Base-by-base conservation (phyloP, 2,888 invertebrate species). In the Lordiphosa andalusiaca region DNA sequence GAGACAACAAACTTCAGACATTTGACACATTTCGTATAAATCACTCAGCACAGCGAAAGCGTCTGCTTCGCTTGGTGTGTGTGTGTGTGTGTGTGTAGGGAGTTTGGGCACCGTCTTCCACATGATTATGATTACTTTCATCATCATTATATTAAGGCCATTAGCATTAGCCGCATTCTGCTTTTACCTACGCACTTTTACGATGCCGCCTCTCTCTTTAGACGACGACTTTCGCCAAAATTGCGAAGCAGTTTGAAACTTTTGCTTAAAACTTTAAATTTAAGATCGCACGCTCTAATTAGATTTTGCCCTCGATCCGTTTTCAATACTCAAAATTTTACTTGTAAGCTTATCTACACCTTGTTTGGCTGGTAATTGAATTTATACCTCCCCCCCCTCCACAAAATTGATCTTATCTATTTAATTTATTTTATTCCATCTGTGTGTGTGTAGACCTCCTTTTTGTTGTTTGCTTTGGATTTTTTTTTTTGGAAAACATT, bases 181-280 rank as follows among this genome's bases (percentile, higher is more conserved):
- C 69, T 81, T 69, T 73, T 78, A 73, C 83, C 83, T 78, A 78
- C 78, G 83, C 78, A 78, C 83, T 78, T 73, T 82, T 82, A 75
- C 75, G 58, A 19, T 42, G 36, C 23, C 44, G 36, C 23, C 53
- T 39, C 6, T 44, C 23, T 16, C 9, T 38, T 21, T 16, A 38
- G n/a, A 53, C 46, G n/a, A 36, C 9, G 67, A 80, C 77, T 81
- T 83, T 80, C 84, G 77, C 80, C 67, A 64, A 50, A 36, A 47
- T 52, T 41, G 36, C 54, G 54, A 46, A n/a, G n/a, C n/a, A 58
- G 30, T 30, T 30, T 30, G 2, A 19, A 6, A 23, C 4, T 30
- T 30, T 30, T 9, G 30, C 25, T 3, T 25, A 25, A 25, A 25
- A 25, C 7, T 25, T 25, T 25, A 25, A 25, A 25, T 3, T 10